A percentile compares a stretch with the other conserved stretches of the same genome.
Evolutionary conservation across 1,140 invertebrate genomes (phyloP).

Genomic region (Diplogasteroides magnus): DNA sequence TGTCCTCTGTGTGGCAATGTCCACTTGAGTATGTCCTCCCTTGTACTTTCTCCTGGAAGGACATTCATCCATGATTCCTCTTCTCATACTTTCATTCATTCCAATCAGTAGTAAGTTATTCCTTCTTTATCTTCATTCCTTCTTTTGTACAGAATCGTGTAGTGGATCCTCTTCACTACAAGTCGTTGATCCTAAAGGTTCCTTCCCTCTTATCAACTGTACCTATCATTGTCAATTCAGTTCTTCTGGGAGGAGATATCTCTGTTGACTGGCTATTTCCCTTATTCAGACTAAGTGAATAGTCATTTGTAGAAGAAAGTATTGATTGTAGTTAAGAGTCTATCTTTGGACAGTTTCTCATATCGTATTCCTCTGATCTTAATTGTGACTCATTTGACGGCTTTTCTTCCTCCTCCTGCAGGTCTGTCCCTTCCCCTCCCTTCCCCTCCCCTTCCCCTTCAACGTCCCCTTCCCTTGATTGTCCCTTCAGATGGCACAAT

Average conservation of each 20-base stretch:
- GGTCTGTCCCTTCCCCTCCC: slow-evolving; percentile 22
- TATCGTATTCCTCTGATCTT: slow-evolving; percentile 33
- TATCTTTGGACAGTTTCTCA: slow-evolving; percentile 34
- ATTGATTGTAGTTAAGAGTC: neutral
- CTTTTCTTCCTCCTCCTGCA: slow-evolving; percentile 26
- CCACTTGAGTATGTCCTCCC: too few relatives aligned
- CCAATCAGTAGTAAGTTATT: too few relatives aligned
- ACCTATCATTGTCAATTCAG: neutral
- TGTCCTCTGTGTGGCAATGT: too few relatives aligned
- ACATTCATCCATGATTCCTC: too few relatives aligned
- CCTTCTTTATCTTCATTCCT: neutral
- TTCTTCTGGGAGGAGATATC: neutral
- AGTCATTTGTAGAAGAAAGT: neutral
- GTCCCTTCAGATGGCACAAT: slow-evolving; percentile 9
- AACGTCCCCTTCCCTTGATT: neutral
- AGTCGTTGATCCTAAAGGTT: neutral
- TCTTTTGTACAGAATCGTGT: neutral
- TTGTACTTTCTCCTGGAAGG: too few relatives aligned
- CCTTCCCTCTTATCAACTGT: neutral
- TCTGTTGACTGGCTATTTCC: neutral
- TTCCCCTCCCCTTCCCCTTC: neutral
- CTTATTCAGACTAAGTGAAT: neutral
- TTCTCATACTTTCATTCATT: too few relatives aligned
- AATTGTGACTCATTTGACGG: slow-evolving; percentile 39
- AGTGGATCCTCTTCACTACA: neutral